Evolutionary conservation across 2,797 vertebrate species (phyloP).

Genomic region (Serranus cabrilla): DNA sequence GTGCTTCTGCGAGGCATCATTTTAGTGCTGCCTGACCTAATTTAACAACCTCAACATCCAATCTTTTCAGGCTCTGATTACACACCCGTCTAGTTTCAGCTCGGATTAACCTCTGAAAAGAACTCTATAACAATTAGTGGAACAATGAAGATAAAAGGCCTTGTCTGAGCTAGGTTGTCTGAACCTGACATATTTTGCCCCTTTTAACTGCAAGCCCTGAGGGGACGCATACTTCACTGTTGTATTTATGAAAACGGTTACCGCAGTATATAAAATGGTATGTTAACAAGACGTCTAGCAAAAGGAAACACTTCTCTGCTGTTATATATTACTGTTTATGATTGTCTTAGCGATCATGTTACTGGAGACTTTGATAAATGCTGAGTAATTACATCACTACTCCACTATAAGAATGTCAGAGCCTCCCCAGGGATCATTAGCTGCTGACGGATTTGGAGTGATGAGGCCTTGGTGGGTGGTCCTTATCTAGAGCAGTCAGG

Average conservation of each 20-base stretch:
- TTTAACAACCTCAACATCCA: conserved; percentile 74
- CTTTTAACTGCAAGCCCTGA: conserved; percentile 43
- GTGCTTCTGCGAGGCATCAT: conserved; percentile 65
- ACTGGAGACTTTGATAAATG: conserved; percentile 71
- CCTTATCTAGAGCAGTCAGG: conserved; percentile 80
- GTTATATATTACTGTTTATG: conserved; percentile 57
- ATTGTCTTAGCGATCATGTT: conserved; percentile 60
- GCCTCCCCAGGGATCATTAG: conserved; percentile 71
- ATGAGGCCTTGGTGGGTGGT: conserved; percentile 81
- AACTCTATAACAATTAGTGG: conserved; percentile 74
- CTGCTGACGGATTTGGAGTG: conserved; percentile 75
- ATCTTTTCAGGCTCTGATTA: conserved; percentile 74
- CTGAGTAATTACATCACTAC: conserved; percentile 77
- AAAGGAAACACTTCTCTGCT: conserved; percentile 47
- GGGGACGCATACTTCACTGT: conserved; percentile 45
- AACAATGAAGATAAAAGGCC: conserved; percentile 71
- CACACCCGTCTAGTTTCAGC: conserved; percentile 66
- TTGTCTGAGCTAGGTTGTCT: conserved; percentile 51
- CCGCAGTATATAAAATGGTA: conserved; percentile 47
- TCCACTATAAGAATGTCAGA: conserved; percentile 58
- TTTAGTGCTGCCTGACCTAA: conserved; percentile 75
- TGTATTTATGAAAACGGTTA: conserved; percentile 51
- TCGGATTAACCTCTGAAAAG: conserved; percentile 74
- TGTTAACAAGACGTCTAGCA: conserved; percentile 64
- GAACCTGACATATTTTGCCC: conserved; percentile 63